Conservation (phyloP, 2,797 vertebrate genomes). For the Lepidocolaptes lacrymiger region DNA sequence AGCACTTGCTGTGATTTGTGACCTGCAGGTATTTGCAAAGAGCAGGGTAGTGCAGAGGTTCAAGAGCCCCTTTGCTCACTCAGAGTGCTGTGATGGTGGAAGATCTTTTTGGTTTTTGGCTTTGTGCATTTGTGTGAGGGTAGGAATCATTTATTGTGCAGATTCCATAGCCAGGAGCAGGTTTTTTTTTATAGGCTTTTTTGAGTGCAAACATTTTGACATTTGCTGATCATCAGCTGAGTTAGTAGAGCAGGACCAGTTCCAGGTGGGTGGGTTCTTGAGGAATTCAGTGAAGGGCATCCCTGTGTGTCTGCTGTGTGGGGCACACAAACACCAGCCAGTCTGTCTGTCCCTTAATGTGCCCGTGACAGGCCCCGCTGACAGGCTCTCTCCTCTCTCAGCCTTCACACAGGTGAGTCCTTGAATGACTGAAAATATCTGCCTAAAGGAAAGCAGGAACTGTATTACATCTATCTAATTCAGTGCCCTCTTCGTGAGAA, state of each 20-base stretch:
- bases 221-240: background rate
- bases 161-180: background rate
- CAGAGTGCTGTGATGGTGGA: background rate
- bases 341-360: background rate
- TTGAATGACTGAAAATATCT: background rate
- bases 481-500: background rate
- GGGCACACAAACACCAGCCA: accelerated
- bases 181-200: background rate
- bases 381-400: background rate
- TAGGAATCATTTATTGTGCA: background rate
- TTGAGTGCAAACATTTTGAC: background rate
- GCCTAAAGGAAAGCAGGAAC: background rate
- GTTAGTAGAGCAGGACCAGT: background rate
- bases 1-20: background rate
- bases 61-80: background rate
- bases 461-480: background rate
- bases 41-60: background rate
- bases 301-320: background rate
- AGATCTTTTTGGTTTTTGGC: background rate
- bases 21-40: background rate
- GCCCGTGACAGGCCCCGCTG: background rate
- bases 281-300: background rate
- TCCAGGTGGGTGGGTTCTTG: conserved; percentile 9
- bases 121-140: background rate
- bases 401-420: background rate